Conservation (phyloP, 2,797 vertebrate species). For the Eulemur coronatus region DNA sequence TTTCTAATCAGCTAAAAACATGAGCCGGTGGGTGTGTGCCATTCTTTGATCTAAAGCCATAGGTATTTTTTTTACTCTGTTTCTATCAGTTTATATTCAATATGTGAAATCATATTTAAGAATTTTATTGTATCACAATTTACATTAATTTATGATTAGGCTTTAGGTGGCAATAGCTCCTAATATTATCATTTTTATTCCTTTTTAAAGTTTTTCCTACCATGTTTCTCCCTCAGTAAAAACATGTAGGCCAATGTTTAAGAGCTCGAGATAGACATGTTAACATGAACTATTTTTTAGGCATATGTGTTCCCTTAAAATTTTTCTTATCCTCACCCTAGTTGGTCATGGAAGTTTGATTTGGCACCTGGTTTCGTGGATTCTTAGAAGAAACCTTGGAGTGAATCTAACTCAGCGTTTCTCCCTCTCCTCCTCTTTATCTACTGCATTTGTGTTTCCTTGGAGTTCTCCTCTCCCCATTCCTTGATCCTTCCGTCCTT, state of each 20-base stretch:
- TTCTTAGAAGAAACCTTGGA: no score
- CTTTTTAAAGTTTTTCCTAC: not conserved
- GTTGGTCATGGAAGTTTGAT: no score
- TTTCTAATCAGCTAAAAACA: not conserved
- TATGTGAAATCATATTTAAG: not conserved
- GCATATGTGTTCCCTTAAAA: no score
- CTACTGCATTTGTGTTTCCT: fast-evolving
- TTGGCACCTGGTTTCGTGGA: fast-evolving
- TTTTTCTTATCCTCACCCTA: fast-evolving
- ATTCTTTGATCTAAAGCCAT: not conserved
- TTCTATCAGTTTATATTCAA: not conserved
- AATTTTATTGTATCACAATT: not conserved
- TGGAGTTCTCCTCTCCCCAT: fast-evolving
- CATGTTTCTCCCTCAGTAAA: not conserved
- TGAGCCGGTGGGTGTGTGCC: not conserved
- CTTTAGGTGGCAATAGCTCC: not conserved
- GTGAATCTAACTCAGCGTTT: fast-evolving
- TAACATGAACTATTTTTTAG: no score
- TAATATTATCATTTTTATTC: not conserved
- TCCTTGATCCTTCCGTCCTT: not conserved
- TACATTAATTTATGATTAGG: not conserved
- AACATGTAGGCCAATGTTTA: not conserved
- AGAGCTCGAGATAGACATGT: fast-evolving
- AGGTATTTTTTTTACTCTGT: not conserved
- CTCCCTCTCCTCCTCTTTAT: fast-evolving